These are phyloP conservation scores for Neofelis nebulosa DNA, from an alignment of 2,113 vertebrate genomes.

Conservation along the genomic window DNA sequence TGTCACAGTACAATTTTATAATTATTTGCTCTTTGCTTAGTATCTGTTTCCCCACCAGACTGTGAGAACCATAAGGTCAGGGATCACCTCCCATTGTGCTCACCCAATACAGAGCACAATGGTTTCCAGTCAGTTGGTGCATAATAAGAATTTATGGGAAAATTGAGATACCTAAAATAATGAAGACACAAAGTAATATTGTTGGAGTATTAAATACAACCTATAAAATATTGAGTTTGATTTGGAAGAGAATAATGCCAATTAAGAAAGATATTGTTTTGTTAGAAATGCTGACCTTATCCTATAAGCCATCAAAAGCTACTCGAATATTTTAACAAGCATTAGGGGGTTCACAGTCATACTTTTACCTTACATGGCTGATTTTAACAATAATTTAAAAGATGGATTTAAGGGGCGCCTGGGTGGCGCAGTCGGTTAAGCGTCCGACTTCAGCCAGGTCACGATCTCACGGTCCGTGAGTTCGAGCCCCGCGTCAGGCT, in stretches of 20 bases:
- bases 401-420: neutral
- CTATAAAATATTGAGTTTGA: neutral
- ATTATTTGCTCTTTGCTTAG: neutral
- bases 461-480: too few relatives aligned
- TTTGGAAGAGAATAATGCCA: neutral
- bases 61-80: neutral
- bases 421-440: too few relatives aligned
- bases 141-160: neutral
- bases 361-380: neutral
- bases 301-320: neutral
- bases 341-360: neutral
- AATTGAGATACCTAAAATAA: neutral
- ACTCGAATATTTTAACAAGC: neutral
- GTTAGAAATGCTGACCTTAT: neutral
- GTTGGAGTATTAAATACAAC: neutral
- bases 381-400: neutral
- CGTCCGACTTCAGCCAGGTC: too few relatives aligned
- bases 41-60: rapidly evolving
- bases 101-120: neutral
- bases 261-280: neutral
- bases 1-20: neutral
- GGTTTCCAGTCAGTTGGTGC: neutral
- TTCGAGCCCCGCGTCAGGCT: too few relatives aligned
- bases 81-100: neutral
- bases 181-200: neutral